Base-by-base conservation (phyloP, 2,113 vertebrate species). In the Pelmatolapia mariae region DNA sequence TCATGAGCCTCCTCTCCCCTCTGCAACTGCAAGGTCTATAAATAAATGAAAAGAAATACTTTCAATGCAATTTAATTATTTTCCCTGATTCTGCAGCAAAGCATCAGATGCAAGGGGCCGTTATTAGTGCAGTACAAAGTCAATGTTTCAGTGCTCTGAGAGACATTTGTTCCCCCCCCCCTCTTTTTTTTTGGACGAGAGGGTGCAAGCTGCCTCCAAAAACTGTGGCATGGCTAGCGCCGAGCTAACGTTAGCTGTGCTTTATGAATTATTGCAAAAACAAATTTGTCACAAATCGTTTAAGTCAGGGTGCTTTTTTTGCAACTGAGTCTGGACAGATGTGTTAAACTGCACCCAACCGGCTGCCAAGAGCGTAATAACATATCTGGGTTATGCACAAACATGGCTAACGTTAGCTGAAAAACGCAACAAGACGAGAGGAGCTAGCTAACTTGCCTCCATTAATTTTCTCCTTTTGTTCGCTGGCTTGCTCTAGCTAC, bases 391-490 rank as follows among this genome's bases (percentile, higher is more conserved):
- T 19, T 56, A n/a, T 43, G 80, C 86, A 89, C 89, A 91, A 93
- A 91, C 87, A 86, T 61, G 87, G 87, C 90, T 91, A 92, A 38
- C 83, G 84, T 45, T 90, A 91, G 91, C 89, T 81, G 59, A 54
- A 76, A 52, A 78, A 50, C 85, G 85, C 82, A 61, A 80, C 85
- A 76, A 82, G 87, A 87, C 54, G 45, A 84, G 82, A 80, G 81
- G n/a, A 53, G 91, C 89, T 86, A 89, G 92, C 93, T 92, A 92
- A 94, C 94, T 93, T 71, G 94, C 93, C 94, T 96, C 96, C 96
- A 95, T 96, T 95, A 96, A 95, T 93, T 93, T 92, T 94, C 93
- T 92, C 86, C 94, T 96, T 94, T 95, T 95, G 95, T 96, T 95
- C 93, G 94, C 91, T 81, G 89, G 89, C 56, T 93, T n/a, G 92